These are phyloP conservation scores for Ovis aries DNA, from an alignment of 2,113 vertebrate genomes.

Conservation along the genomic window DNA sequence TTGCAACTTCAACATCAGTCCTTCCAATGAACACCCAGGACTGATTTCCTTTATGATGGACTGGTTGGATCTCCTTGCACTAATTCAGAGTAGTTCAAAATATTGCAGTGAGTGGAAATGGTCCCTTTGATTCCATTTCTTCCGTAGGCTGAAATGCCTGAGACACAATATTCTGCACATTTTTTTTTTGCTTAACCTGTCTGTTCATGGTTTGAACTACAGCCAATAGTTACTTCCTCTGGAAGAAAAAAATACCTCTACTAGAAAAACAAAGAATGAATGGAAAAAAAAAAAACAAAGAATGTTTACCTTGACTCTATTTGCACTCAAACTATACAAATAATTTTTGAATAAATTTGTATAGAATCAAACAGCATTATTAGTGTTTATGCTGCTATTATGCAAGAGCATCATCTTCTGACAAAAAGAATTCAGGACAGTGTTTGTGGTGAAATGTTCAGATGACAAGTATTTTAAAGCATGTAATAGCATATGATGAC, in stretches of 20 bases:
- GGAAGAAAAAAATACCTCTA: background rate
- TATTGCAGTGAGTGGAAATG: background rate
- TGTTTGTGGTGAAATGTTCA: background rate
- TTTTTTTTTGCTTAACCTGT: background rate
- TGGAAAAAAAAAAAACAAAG: background rate
- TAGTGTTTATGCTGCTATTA: background rate
- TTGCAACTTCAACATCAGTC: too few species aligned
- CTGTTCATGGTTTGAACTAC: background rate
- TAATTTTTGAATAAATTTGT: background rate
- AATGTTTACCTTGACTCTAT: background rate
- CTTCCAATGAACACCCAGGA: too few species aligned
- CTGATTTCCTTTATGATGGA: too few species aligned
- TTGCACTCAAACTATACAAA: background rate
- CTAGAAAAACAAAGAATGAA: background rate
- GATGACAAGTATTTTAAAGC: background rate
- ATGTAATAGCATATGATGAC: background rate
- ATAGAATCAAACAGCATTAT: background rate
- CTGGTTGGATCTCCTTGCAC: too few species aligned
- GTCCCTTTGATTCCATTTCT: background rate
- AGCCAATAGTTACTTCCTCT: slow-evolving; percentile 39
- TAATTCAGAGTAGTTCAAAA: background rate
- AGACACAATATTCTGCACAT: slow-evolving; percentile 1
- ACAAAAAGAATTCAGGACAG: background rate
- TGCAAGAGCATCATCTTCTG: background rate
- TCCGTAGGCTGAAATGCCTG: background rate